Evolutionary conservation across 2,113 vertebrate species (phyloP).

Genomic region (Isichthys henryi): DNA sequence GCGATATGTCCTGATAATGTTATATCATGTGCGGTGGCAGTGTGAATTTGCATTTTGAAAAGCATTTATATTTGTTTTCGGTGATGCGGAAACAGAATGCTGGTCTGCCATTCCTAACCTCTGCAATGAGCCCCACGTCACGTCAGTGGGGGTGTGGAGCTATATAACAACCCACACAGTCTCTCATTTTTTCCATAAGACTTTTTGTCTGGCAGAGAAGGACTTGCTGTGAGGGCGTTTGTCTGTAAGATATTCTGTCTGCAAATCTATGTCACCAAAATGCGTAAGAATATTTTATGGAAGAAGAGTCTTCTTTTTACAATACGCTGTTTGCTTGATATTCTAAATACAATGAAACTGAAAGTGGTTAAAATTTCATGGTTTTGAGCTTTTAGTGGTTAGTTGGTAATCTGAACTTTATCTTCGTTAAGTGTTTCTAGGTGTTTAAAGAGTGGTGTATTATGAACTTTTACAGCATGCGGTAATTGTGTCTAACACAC

Average conservation of each 20-base stretch:
- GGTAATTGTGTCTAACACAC: not conserved
- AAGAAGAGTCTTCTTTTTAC: not conserved
- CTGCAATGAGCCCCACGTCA: not conserved
- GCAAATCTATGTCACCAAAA: not conserved
- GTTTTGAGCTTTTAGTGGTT: not conserved
- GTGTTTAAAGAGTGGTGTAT: not conserved
- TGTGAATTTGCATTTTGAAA: not conserved
- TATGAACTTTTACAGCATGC: not conserved
- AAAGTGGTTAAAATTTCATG: not conserved
- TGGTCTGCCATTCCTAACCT: not conserved
- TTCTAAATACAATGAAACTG: not conserved
- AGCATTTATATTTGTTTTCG: not conserved
- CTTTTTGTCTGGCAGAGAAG: not conserved
- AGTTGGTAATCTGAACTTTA: not conserved
- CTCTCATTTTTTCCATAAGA: not conserved
- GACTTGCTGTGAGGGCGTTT: not conserved
- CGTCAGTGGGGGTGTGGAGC: not conserved
- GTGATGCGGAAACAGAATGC: not conserved
- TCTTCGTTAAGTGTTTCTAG: not conserved
- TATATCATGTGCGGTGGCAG: not conserved
- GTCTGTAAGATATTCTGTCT: not conserved
- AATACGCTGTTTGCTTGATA: not conserved
- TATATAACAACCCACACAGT: not conserved
- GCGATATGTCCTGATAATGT: not conserved
- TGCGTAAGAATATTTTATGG: not conserved